Evolutionary conservation across 2,888 invertebrate genomes (phyloP).

Genomic region (Neria commutata): DNA sequence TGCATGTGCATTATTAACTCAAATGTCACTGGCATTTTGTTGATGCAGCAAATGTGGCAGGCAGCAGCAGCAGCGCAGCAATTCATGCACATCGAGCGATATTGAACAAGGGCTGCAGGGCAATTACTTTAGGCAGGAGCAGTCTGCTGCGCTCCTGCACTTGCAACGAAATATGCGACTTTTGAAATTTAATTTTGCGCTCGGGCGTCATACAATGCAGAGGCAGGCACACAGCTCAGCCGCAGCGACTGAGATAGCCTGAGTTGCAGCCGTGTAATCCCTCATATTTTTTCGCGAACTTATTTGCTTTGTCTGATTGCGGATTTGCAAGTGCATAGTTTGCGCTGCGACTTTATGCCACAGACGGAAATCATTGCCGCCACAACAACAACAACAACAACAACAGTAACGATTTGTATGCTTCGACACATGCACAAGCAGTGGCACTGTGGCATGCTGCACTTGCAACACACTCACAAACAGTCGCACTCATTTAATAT

Average conservation of each 20-base stretch:
- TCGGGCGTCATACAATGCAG: neutral
- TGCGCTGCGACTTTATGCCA: conserved; percentile 47
- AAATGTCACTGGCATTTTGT: conserved; percentile 45
- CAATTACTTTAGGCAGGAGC: neutral
- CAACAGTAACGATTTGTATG: conserved; percentile 4
- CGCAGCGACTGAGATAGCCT: neutral
- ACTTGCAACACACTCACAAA: conserved; percentile 14
- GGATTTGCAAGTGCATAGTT: conserved; percentile 59
- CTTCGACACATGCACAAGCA: neutral
- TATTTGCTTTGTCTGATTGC: conserved; percentile 62
- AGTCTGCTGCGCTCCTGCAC: no score
- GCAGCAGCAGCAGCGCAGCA: neutral
- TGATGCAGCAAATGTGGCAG: conserved; percentile 26
- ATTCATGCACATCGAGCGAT: neutral
- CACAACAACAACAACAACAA: conserved; percentile 10
- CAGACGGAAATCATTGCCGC: conserved; percentile 1
- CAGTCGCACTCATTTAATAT: conserved; percentile 51
- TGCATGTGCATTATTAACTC: conserved; percentile 45
- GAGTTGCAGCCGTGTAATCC: conserved; percentile 48
- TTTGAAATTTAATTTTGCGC: neutral
- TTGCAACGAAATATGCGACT: neutral
- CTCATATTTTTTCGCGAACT: conserved; percentile 55
- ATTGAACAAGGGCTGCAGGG: neutral
- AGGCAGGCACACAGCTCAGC: neutral
- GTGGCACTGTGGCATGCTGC: neutral